Evolutionary conservation across 2,797 vertebrate genomes (phyloP), one percentile per base, ranked within the genome.

Genomic region (Momotus momota): DNA sequence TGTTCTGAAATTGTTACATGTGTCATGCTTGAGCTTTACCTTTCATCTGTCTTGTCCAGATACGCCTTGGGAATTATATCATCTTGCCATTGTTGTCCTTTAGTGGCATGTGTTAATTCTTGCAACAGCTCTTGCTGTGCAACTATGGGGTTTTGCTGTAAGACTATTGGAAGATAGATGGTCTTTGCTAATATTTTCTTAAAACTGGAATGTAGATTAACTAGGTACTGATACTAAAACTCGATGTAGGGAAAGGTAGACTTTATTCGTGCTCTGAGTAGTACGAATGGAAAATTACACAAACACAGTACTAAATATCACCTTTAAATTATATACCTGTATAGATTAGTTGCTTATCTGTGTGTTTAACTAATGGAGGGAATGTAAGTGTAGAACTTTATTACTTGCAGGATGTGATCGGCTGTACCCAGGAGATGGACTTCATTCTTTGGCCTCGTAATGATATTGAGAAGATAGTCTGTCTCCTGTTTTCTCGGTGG

Each of bases 381-480:
- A 75, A 51, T 65, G 3, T 86, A 93, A 95, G 14, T 62, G 18
- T 16, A 20, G 25, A 75, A 85, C 14, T 43, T 72, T 58, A 8
- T 21, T 78, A 52, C 79, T 96, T 93, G 4, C 91, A 99, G 99
- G 99, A 99, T 97, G 99, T 99, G 96, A 99, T 99, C 71, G 99
- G 99, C 98, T 99, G 99, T 98, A 99, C 99, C 94, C 99, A 99
- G 98, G 99, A 99, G 98, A 99, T 99, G 99, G 99, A 99, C 98
- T 99, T 99, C 98, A 99, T 99, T 98, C 99, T 99, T 96, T 99
- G 99, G 99, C 99, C 99, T 97, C 99, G 99, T 96, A 99, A 99
- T 69, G 99, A 99, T 97, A 99, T 99, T 97, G 99, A 99, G 98
- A 99, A 99, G 98, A 99, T 99, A 97, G 99, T 99, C 97, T 99